Percentiles rank a stretch among this genome's conserved stretches.
Conservation (phyloP, 2,113 vertebrate species). For the Platichthys flesus region DNA sequence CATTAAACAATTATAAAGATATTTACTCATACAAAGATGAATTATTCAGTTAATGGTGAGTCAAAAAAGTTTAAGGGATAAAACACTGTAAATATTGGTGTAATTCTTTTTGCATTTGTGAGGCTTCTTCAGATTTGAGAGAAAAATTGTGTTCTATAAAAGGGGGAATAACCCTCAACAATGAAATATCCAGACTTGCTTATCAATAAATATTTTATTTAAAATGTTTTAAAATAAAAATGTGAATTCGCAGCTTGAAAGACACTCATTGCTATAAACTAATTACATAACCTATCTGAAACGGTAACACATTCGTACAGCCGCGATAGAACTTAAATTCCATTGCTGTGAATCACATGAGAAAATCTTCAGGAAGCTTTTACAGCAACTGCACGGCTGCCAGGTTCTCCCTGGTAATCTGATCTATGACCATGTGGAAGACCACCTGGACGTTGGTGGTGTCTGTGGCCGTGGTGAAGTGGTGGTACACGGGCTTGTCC, state of each 20-base stretch:
- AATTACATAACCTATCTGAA: constrained; percentile 1
- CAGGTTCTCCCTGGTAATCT: constrained; percentile 73
- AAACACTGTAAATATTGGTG: background rate
- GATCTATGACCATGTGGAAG: constrained; percentile 73
- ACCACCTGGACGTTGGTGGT: constrained; percentile 63
- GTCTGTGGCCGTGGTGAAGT: constrained; percentile 82
- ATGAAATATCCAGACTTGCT: background rate
- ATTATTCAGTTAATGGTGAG: too few species aligned
- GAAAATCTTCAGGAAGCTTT: background rate
- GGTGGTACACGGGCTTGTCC: constrained; percentile 72
- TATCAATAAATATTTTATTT: constrained; percentile 63
- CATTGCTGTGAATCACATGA: background rate
- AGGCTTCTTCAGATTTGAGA: too few species aligned
- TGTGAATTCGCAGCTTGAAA: background rate
- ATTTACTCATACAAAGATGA: too few species aligned
- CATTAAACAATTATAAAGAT: too few species aligned
- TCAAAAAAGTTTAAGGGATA: background rate
- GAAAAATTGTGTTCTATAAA: background rate
- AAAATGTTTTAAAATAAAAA: constrained; percentile 57
- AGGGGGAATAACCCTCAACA: background rate
- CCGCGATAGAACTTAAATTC: background rate
- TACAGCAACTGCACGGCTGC: constrained; percentile 69
- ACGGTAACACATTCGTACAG: background rate
- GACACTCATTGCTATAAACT: background rate
- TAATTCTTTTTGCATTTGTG: too few species aligned